Evolutionary conservation across 1,140 invertebrate genomes (phyloP).

Genomic region (Colletes gigas): DNA sequence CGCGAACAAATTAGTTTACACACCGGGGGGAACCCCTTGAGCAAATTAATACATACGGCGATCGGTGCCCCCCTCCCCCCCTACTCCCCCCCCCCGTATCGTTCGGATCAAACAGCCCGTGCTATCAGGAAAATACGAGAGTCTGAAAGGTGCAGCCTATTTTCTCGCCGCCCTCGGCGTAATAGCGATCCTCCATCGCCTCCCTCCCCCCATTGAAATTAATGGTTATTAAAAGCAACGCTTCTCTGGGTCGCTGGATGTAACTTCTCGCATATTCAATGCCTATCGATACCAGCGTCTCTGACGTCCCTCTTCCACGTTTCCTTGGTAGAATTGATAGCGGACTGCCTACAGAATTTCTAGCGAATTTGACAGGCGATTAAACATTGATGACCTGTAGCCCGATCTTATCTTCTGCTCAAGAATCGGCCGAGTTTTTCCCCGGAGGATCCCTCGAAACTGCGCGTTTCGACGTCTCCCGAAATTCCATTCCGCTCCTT

Average conservation of each 20-base stretch:
- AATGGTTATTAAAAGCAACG: conserved; percentile 62
- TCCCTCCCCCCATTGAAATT: conserved; percentile 40
- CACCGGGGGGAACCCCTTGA: neutral
- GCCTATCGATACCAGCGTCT: conserved; percentile 10
- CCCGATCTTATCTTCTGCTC: conserved; percentile 26
- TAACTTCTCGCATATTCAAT: conserved; percentile 14
- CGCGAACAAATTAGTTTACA: conserved; percentile 26
- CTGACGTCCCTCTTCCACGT: too few relatives aligned
- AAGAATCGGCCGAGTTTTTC: conserved; percentile 1
- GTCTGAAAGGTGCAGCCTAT: conserved; percentile 7
- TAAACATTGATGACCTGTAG: conserved; percentile 42
- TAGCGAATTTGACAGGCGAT: conserved; percentile 47
- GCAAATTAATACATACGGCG: conserved; percentile 24
- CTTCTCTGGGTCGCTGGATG: neutral
- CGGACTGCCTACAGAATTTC: conserved; percentile 7
- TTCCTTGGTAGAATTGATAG: conserved; percentile 26
- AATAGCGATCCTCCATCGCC: conserved; percentile 30
- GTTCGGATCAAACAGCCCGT: neutral
- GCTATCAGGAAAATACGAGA: conserved; percentile 11
- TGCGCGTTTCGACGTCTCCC: conserved; percentile 5
- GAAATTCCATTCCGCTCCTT: conserved; percentile 9
- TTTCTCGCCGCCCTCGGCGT: conserved; percentile 25
- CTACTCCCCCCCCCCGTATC: neutral
- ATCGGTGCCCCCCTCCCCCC: neutral
- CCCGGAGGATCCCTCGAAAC: conserved; percentile 5